phyloP scores from a whole-genome alignment of 2,113 vertebrate species.

The Alces alces region DNA sequence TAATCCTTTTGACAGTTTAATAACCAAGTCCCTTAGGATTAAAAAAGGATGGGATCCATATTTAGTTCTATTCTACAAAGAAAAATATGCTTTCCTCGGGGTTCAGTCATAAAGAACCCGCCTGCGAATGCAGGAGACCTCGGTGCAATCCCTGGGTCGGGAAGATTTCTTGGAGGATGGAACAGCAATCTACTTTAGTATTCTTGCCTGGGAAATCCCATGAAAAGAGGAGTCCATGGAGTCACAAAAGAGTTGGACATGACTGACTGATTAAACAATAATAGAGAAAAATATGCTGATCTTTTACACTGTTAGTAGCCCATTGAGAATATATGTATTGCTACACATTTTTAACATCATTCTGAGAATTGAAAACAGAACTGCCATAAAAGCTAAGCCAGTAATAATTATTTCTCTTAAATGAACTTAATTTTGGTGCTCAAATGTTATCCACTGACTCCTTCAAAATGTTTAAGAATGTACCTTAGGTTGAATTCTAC shows the following conservation, averaged over 20 bases:
- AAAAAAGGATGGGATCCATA: conserved; percentile 9
- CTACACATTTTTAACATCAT: background rate
- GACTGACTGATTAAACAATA: background rate
- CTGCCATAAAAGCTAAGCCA: background rate
- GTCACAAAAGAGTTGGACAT: background rate
- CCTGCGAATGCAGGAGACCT: background rate
- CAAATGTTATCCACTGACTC: background rate
- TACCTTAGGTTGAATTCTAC: conserved; percentile 14
- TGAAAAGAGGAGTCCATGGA: background rate
- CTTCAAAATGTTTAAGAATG: background rate
- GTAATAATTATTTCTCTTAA: background rate
- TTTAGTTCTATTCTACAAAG: background rate
- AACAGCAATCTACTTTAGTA: background rate
- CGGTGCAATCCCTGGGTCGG: background rate
- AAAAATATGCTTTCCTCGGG: background rate
- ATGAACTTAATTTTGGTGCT: background rate
- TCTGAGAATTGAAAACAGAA: background rate
- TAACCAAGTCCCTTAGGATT: conserved; percentile 8
- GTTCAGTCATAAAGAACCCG: background rate
- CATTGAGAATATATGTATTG: background rate
- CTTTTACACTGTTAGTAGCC: background rate
- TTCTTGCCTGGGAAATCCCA: background rate
- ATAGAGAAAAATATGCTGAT: background rate
- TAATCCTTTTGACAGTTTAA: conserved; percentile 4
- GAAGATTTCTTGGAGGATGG: background rate